A percentile compares a stretch with the other conserved stretches of the same genome.
phyloP scores from a whole-genome alignment of 2,888 invertebrate genomes.

The Myathropa florea region DNA sequence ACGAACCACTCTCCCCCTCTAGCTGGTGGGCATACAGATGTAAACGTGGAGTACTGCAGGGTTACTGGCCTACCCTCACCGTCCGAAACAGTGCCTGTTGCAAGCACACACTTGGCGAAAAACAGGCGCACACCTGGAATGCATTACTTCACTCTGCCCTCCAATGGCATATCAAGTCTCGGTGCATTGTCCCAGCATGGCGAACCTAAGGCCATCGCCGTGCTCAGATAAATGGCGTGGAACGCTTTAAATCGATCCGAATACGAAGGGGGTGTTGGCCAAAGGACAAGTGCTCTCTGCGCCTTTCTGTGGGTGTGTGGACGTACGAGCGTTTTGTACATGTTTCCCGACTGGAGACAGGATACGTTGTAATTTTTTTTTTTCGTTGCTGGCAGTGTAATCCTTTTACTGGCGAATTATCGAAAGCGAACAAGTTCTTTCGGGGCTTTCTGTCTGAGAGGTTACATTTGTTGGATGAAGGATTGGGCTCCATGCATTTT shows the following conservation, averaged over 20 bases:
- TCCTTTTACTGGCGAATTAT: no score
- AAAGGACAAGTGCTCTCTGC: neutral
- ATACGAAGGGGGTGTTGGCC: neutral
- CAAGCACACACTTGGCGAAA: neutral
- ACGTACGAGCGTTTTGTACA: neutral
- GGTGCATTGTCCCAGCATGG: neutral
- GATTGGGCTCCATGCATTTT: no score
- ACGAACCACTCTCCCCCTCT: no score
- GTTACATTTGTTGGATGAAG: no score
- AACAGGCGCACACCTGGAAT: constrained; percentile 11
- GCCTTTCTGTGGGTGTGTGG: neutral
- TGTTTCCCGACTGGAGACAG: neutral
- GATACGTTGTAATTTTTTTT: no score
- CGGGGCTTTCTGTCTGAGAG: no score
- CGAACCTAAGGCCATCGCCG: neutral
- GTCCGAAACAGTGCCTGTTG: neutral
- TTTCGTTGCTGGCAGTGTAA: no score
- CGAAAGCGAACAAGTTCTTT: no score
- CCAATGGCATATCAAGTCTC: constrained; percentile 3
- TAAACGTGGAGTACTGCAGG: no score
- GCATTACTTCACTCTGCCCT: constrained; percentile 10
- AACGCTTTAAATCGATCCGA: neutral
- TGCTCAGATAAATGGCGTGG: constrained; percentile 1
- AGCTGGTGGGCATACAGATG: no score
- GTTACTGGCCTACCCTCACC: neutral